Evolutionary conservation across 2,888 invertebrate genomes (phyloP).

Genomic region (Rhopalosiphum nymphaeae): DNA sequence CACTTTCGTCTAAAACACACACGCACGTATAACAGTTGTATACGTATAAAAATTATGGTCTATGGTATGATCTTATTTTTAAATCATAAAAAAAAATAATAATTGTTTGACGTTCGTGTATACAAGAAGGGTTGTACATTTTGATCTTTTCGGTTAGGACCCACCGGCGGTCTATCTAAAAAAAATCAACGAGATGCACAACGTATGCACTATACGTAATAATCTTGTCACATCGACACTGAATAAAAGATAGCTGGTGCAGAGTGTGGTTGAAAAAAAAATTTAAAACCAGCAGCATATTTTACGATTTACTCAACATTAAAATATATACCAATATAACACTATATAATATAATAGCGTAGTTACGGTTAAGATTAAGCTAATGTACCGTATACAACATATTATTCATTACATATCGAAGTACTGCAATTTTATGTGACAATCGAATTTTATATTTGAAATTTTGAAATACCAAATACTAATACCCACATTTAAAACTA

Average conservation of each 20-base stretch:
- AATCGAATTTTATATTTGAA: not conserved
- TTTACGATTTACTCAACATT: not conserved
- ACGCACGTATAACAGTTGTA: not conserved
- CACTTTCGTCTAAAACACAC: conserved; percentile 26
- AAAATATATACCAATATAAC: not conserved
- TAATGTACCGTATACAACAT: not conserved
- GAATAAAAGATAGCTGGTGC: not conserved
- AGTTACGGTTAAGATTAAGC: not conserved
- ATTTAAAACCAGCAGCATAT: not conserved
- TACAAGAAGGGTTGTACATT: not conserved
- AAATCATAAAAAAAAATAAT: not conserved
- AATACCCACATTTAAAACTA: not conserved
- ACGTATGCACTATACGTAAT: not conserved
- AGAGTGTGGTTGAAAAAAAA: not conserved
- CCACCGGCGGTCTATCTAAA: no score
- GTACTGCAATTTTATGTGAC: not conserved
- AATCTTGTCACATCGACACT: not conserved
- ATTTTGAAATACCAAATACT: not conserved
- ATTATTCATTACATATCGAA: not conserved
- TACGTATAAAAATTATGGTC: not conserved
- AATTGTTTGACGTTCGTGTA: not conserved
- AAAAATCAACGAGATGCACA: no score
- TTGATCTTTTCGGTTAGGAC: not conserved
- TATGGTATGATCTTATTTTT: not conserved
- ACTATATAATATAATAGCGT: not conserved